Evolutionary conservation across 2,888 invertebrate genomes (phyloP), one percentile per base, ranked within the genome.

Genomic region (Protonemura montana): DNA sequence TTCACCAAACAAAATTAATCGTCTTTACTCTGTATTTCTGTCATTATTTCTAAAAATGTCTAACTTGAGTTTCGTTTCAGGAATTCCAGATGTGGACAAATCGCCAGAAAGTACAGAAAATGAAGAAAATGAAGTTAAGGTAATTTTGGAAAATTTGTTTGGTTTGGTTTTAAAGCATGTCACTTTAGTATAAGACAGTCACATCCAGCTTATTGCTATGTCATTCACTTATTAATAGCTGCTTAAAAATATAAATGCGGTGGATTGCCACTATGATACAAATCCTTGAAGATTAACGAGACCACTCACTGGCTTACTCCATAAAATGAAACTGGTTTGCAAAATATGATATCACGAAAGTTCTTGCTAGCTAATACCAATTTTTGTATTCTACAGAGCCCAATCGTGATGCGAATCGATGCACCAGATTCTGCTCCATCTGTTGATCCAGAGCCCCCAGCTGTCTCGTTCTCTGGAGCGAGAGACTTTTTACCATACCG

Each of bases 351-450:
- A n/a, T n/a, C n/a, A n/a, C n/a, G n/a, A n/a, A n/a, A n/a, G n/a
- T n/a, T n/a, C n/a, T n/a, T n/a, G n/a, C n/a, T n/a, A n/a, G n/a
- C n/a, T n/a, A n/a, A n/a, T n/a, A n/a, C n/a, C n/a, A n/a, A n/a
- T n/a, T n/a, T 2, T 78, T 13, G 78, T 78, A 25, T 78, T 27
- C 0, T 1, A 21, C 84, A 84, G 84, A 84, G 84, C 21, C 88
- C 89, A 85, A 89, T 89, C 87, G 88, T 89, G 42, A 90, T 91
- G 89, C 90, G 91, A 86, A 89, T 90, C 78, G 90, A 91, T 86
- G 90, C 90, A 7, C 89, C 90, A 7, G 90, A 90, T 76, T 90
- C 90, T 80, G 89, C 88, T 82, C 27, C 16, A 10, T 16, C 30
- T 35, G 83, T 78, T 16, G 85, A 87, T 6, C 86, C 82, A 30